phyloP scores from a whole-genome alignment of 2,797 vertebrate genomes.

The Sphaeramia orbicularis region DNA sequence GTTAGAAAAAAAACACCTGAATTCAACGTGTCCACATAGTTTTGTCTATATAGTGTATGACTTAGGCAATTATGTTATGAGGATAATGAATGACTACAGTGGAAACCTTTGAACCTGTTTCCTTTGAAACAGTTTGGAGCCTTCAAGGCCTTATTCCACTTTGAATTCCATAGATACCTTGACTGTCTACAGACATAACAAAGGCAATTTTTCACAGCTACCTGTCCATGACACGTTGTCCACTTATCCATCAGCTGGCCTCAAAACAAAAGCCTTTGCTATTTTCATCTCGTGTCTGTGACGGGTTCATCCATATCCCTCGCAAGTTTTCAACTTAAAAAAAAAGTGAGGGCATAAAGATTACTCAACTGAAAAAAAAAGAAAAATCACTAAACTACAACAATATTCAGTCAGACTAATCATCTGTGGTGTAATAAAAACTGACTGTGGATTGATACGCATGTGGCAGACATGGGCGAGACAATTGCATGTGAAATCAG shows the following conservation, averaged over 20 bases:
- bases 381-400: conserved; percentile 40
- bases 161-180: conserved; percentile 74
- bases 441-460: conserved; percentile 54
- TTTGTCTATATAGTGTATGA: no score
- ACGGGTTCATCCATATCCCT: conserved; percentile 46
- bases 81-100: no score
- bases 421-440: conserved; percentile 35
- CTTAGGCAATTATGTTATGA: no score
- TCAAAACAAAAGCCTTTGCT: conserved; percentile 71
- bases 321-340: conserved; percentile 19
- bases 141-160: conserved; percentile 55
- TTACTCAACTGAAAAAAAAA: no score
- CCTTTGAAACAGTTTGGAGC: conserved; percentile 29
- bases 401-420: conserved; percentile 13
- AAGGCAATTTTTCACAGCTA: conserved; percentile 75
- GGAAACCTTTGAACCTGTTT: no score
- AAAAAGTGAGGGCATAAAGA: conserved; percentile 19
- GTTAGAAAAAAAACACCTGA: no score
- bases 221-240: conserved; percentile 73
- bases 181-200: conserved; percentile 69
- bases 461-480: conserved; percentile 56
- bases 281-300: conserved; percentile 58
- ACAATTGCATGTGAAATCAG: conserved; percentile 78
- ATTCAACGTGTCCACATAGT: no score
- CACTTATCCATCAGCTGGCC: conserved; percentile 73